Percentiles rank a stretch among this genome's conserved stretches.
Conservation (phyloP, 2,113 vertebrate species). For the Euleptes europaea region DNA sequence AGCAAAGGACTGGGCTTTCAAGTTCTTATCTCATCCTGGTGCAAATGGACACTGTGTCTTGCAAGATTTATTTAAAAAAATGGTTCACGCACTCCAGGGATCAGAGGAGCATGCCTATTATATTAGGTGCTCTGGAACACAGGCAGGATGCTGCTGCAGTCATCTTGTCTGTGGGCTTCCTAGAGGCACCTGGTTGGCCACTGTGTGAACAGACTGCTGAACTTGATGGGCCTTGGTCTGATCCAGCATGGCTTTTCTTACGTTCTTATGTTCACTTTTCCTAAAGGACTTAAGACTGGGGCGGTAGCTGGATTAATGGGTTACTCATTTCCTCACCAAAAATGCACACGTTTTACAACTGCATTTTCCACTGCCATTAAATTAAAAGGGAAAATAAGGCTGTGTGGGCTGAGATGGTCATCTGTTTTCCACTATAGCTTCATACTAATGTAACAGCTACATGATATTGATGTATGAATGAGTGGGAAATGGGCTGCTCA, state of each 20-base stretch:
- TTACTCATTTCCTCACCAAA: slow-evolving; percentile 8
- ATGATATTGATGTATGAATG: neutral
- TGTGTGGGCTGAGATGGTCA: neutral
- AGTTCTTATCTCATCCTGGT: neutral
- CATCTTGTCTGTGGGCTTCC: too few species aligned
- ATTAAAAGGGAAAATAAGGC: slow-evolving; percentile 16
- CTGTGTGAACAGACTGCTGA: too few species aligned
- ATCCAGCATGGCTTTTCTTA: too few species aligned
- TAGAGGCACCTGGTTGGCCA: too few species aligned
- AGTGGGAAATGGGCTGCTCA: neutral
- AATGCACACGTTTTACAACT: neutral
- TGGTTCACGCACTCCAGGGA: neutral
- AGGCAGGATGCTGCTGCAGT: too few species aligned
- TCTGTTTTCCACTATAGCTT: neutral
- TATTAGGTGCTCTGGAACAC: too few species aligned
- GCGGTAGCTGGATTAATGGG: neutral
- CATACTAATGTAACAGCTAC: neutral
- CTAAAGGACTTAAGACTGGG: slow-evolving; percentile 11
- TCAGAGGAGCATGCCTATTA: too few species aligned
- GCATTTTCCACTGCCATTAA: neutral
- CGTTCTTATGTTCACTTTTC: too few species aligned
- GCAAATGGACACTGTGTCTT: neutral
- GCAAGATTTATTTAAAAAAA: neutral
- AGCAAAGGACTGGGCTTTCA: neutral
- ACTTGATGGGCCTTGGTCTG: too few species aligned